Conservation (phyloP, 2,888 invertebrate genomes). For the Netelia inedita region DNA sequence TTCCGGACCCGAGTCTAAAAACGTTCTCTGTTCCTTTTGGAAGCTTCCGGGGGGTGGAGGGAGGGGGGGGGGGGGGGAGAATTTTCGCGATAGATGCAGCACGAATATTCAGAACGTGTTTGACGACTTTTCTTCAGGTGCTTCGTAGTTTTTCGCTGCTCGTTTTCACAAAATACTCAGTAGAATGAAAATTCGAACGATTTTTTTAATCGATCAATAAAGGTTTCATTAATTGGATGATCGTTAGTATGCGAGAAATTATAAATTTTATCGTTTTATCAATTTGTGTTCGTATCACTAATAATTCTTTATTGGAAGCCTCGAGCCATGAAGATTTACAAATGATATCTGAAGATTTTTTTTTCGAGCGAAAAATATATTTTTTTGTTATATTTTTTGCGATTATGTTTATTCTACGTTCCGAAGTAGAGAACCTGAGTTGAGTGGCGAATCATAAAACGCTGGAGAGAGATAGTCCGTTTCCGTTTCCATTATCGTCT, state of each 20-base stretch:
- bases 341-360: too few species aligned
- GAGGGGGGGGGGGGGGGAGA: neutral
- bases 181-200: neutral
- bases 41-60: conserved; percentile 33
- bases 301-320: too few species aligned
- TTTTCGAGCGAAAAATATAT: too few species aligned
- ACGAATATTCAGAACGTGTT: conserved; percentile 24
- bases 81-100: conserved; percentile 20
- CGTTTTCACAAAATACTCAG: neutral
- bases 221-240: too few species aligned
- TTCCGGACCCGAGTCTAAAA: conserved; percentile 47
- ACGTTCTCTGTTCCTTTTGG: conserved; percentile 38
- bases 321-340: too few species aligned
- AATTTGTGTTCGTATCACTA: too few species aligned
- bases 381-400: neutral
- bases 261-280: too few species aligned
- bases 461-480: conserved; percentile 4
- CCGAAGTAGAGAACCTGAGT: neutral
- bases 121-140: conserved; percentile 30
- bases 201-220: too few species aligned
- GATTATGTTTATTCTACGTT: neutral
- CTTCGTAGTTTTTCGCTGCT: neutral
- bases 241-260: too few species aligned
- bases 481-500: conserved; percentile 36
- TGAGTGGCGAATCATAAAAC: conserved; percentile 33